These are phyloP conservation scores for Melanchra persicariae DNA, from an alignment of 2,888 invertebrate genomes.

Conservation along the genomic window DNA sequence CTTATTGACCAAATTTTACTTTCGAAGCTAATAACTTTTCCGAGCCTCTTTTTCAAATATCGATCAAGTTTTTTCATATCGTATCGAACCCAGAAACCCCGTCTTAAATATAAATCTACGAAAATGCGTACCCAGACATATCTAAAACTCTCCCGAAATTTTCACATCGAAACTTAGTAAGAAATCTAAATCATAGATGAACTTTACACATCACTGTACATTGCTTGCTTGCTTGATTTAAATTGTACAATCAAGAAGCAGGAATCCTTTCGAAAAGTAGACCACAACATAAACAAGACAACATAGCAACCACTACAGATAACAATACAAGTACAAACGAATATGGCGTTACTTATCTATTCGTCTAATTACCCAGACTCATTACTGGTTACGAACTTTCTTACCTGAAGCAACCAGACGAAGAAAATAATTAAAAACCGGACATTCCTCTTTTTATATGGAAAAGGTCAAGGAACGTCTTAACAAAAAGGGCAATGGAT, in stretches of 20 bases:
- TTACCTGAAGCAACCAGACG: neutral
- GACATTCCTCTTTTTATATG: slow-evolving; percentile 4
- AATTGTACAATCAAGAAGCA: neutral
- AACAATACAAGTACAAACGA: slow-evolving; percentile 44
- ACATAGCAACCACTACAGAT: slow-evolving; percentile 24
- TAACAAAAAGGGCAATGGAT: neutral
- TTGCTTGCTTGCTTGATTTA: neutral
- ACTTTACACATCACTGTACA: neutral
- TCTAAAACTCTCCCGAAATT: no score
- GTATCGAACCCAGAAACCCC: no score
- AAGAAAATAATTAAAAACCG: neutral
- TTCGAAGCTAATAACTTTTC: no score
- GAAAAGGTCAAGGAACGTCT: neutral
- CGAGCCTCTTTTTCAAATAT: no score
- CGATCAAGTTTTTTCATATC: no score
- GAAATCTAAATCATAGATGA: neutral
- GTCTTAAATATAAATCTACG: no score
- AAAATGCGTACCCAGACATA: no score
- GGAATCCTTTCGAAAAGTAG: neutral
- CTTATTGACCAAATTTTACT: no score
- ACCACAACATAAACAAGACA: slow-evolving; percentile 13
- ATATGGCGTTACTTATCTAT: slow-evolving; percentile 60
- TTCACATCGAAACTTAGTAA: no score
- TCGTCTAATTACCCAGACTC: slow-evolving; percentile 65
- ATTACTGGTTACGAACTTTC: slow-evolving; percentile 55